Base-by-base conservation (phyloP, 2,797 vertebrate genomes). In the Propithecus perrieri region DNA sequence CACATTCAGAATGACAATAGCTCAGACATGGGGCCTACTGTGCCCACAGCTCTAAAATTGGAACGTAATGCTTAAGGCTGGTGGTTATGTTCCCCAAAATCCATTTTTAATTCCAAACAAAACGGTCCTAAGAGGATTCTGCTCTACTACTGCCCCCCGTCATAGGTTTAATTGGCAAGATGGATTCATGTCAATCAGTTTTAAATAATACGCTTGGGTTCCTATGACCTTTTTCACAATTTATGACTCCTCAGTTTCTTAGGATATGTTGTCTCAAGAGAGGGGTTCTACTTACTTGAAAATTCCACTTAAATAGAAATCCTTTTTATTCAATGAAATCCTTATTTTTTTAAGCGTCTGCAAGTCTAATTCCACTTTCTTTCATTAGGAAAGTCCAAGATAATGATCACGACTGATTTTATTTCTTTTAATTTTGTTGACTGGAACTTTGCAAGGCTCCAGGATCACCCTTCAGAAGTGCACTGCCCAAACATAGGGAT, bases 41-140 rank as follows among this genome's bases (percentile, higher is more conserved):
- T 35, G 57, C n/a, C 4, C 41, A 94, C 35, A 95, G 91, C 65
- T 94, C 55, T 86, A 89, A 71, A 97, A 97, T 96, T 75, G 67
- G 80, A 71, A 93, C 65, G 69, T 0, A 80, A 76, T 46, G 53
- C 46, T 97, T 72, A 61, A 96, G 89, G 75, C 48, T 61, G 11
- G 38, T 50, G 74, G 35, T 53, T 6, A 57, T 30, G 72, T 28
- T 80, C 1, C 12, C 26, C 5, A 30, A 10, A 84, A 84, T 78
- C 74, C 57, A 84, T 88, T 97, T 97, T 93, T 86, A 94, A 85
- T 75, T 87, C 13, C 12, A 85, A 94, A 95, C 15, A 85, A 95
- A 97, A 93, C 48, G 87, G 80, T 97, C 86, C 89, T 97, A 59
- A 85, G 92, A 95, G 78, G 43, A 61, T 89, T 84, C 80, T 91